Percentiles rank a stretch among this genome's conserved stretches.
Conservation (phyloP, 1,140 invertebrate genomes). For the Drosophila chauvacae region DNA sequence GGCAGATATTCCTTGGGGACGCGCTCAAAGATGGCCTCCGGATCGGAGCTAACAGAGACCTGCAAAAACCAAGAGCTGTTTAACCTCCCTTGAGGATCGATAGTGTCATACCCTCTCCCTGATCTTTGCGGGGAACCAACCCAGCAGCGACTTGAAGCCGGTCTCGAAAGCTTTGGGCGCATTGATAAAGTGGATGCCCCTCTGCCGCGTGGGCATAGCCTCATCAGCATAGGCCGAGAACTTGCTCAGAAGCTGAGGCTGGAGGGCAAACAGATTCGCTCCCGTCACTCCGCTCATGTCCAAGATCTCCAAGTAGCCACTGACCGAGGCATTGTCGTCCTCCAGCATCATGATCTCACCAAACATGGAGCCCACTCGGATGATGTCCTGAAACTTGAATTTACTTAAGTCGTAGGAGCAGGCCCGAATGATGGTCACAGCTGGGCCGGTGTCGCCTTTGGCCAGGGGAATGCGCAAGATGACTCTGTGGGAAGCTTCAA, state of each 20-base stretch:
- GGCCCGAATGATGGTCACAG: slow-evolving; percentile 84
- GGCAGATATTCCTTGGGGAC: slow-evolving; percentile 85
- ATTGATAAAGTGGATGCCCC: slow-evolving; percentile 86
- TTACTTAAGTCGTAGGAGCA: slow-evolving; percentile 73
- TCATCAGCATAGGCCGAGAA: slow-evolving; percentile 86
- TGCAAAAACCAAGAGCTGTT: slow-evolving; percentile 3
- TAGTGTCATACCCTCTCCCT: slow-evolving; percentile 54
- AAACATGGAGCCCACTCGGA: slow-evolving; percentile 79
- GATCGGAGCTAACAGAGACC: slow-evolving; percentile 71
- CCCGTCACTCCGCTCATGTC: slow-evolving; percentile 85
- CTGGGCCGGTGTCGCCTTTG: slow-evolving; percentile 77
- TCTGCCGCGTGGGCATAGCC: slow-evolving; percentile 86
- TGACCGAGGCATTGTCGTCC: slow-evolving; percentile 82
- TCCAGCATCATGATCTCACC: slow-evolving; percentile 84
- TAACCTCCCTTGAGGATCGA: neutral
- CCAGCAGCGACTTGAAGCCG: slow-evolving; percentile 85
- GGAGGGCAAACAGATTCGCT: slow-evolving; percentile 85
- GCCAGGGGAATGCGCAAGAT: slow-evolving; percentile 67
- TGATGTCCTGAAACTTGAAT: slow-evolving; percentile 80
- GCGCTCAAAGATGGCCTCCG: slow-evolving; percentile 84
- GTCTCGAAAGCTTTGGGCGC: slow-evolving; percentile 85
- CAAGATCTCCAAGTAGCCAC: slow-evolving; percentile 84
- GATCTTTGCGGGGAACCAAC: slow-evolving; percentile 81
- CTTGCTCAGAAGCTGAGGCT: slow-evolving; percentile 85
- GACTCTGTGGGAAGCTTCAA: slow-evolving; percentile 33